Evolutionary conservation across 2,797 vertebrate species (phyloP).

Genomic region (Chlorospingus semifuscus): DNA sequence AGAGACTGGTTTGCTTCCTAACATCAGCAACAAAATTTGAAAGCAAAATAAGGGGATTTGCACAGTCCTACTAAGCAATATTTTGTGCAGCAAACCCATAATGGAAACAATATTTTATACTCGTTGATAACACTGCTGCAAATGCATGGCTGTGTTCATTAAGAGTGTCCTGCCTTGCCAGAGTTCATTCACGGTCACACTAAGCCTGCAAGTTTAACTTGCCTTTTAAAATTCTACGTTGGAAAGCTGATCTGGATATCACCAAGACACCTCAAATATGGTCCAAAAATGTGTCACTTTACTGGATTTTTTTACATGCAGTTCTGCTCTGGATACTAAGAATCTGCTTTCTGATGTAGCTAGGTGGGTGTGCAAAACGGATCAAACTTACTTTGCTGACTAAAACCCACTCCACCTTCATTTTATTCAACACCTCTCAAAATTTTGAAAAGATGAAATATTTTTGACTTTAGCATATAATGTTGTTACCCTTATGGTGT

Average conservation of each 20-base stretch:
- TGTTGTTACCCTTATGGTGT: neutral
- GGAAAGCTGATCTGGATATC: neutral
- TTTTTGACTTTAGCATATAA: neutral
- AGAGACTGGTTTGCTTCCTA: neutral
- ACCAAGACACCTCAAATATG: neutral
- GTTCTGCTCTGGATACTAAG: neutral
- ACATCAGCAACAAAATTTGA: neutral
- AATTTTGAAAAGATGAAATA: conserved; percentile 1
- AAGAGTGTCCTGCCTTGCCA: neutral
- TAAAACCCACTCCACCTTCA: conserved; percentile 37
- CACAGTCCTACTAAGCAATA: neutral
- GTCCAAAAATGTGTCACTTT: neutral
- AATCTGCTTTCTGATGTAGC: neutral
- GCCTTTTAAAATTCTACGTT: neutral
- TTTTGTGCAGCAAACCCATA: neutral
- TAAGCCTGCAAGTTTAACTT: neutral
- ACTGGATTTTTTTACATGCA: neutral
- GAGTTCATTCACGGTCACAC: neutral
- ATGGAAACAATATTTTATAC: neutral
- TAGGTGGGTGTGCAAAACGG: neutral
- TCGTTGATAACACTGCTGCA: neutral
- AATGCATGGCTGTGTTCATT: neutral
- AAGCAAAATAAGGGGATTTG: neutral
- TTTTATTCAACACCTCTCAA: conserved; percentile 36
- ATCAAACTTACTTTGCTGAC: neutral